Evolutionary conservation across 2,113 vertebrate species (phyloP), one percentile per base, ranked within the genome.

Genomic region (Platysteira castanea): DNA sequence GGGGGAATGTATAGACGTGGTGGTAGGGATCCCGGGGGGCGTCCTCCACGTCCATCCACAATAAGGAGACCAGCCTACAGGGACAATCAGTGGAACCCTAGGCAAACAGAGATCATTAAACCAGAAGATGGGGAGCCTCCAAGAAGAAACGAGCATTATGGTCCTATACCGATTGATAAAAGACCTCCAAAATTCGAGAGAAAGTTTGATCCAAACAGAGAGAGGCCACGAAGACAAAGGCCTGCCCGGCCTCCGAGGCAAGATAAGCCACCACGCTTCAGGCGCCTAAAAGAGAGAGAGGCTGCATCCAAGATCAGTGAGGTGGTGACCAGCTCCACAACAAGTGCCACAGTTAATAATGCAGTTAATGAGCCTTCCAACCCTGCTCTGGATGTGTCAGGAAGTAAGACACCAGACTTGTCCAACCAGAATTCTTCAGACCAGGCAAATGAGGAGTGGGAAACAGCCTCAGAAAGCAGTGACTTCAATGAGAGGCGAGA

Each of bases 351-450:
- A 12, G 88, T 96, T 61, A 97, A 17, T 54, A 97, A 81, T 82
- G 77, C 70, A n/a, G 94, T 96, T 79, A 98, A 54, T 59, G 98
- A 98, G 52, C 96, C 97, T 37, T 82, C 95, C 49, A 96, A 52
- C 67, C 49, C 95, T 71, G 84, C 96, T 46, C 94, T 97, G 24
- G 98, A 98, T 49, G 89, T 98, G 83, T 98, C 98, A 0, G 99
- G 99, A 77, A 99, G 98, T 85, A 99, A 99, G 92, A 99, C 99
- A 6, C 99, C 99, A 8, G 99, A 99, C 84, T 95, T 99, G 92
- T 99, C 99, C 69, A 99, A 99, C 91, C 99, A 99, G 97, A 99
- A 99, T 95, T 99, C 99, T 18, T 99, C 99, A 46, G 99, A 99
- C 95, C 99, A 99, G 97, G 99, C 99, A 67, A 99, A 99, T 20